Conservation (phyloP, 2,113 vertebrate genomes). For the Scopus umbretta region DNA sequence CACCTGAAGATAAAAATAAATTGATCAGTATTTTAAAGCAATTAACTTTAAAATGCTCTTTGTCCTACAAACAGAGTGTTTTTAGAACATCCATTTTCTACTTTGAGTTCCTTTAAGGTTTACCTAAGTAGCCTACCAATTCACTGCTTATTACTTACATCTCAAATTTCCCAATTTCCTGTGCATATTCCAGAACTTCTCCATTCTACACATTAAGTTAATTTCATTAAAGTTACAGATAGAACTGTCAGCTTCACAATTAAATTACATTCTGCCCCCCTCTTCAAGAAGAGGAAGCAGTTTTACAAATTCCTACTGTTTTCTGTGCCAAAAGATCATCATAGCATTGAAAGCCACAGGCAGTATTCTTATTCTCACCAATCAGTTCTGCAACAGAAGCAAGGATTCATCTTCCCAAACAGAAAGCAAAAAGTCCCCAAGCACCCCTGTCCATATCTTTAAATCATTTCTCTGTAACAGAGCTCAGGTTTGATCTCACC, state of each 20-base stretch:
- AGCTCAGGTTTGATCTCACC: background rate
- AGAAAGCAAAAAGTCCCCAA: background rate
- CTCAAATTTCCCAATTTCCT: background rate
- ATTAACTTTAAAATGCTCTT: background rate
- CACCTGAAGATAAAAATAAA: background rate
- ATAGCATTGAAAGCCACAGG: background rate
- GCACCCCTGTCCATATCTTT: accelerated
- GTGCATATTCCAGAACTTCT: background rate
- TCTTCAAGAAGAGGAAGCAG: background rate
- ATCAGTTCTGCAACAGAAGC: background rate
- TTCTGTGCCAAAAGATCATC: background rate
- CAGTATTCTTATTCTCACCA: background rate
- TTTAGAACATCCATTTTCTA: background rate
- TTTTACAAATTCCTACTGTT: background rate
- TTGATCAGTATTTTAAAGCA: background rate
- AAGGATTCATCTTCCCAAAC: background rate
- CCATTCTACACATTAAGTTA: background rate
- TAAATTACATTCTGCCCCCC: background rate
- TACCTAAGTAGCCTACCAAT: background rate
- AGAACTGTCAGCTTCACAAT: background rate
- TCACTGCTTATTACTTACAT: background rate
- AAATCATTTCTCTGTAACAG: background rate
- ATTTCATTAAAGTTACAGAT: background rate
- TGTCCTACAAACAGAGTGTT: background rate
- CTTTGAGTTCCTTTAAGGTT: background rate